Conservation (phyloP, 2,797 vertebrate species). For the Tinamus major region DNA sequence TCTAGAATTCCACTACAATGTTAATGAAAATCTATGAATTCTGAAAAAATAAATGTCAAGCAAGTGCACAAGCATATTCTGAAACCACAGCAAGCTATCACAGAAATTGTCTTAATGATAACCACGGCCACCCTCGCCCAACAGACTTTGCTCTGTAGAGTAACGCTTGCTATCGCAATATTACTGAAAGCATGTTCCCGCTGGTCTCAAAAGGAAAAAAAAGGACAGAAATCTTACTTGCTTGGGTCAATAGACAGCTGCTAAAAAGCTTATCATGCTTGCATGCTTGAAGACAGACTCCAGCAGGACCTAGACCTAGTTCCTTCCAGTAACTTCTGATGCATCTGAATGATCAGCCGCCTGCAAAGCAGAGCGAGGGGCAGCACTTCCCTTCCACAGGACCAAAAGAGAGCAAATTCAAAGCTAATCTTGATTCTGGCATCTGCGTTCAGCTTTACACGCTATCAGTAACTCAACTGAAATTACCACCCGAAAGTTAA, state of each 20-base stretch:
- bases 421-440: neutral
- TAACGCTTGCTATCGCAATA: slow-evolving; percentile 28
- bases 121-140: slow-evolving; percentile 20
- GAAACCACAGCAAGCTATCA: neutral
- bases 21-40: slow-evolving; percentile 29
- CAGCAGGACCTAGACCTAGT: neutral
- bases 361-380: neutral
- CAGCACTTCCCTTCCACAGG: neutral
- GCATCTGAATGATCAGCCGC: slow-evolving; percentile 18
- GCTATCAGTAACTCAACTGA: neutral
- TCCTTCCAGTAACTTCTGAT: slow-evolving; percentile 18
- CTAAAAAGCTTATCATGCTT: slow-evolving; percentile 16
- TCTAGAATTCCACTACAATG: neutral
- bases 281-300: slow-evolving; percentile 1
- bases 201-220: neutral
- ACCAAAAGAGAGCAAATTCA: neutral
- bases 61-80: neutral
- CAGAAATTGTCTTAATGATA: neutral
- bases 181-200: slow-evolving; percentile 36
- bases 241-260: slow-evolving; percentile 35
- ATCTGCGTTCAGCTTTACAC: neutral
- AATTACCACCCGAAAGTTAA: neutral
- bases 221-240: neutral
- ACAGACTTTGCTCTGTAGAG: neutral
- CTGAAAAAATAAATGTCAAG: neutral